phyloP scores from a whole-genome alignment of 2,113 vertebrate species.

The Chionis minor region DNA sequence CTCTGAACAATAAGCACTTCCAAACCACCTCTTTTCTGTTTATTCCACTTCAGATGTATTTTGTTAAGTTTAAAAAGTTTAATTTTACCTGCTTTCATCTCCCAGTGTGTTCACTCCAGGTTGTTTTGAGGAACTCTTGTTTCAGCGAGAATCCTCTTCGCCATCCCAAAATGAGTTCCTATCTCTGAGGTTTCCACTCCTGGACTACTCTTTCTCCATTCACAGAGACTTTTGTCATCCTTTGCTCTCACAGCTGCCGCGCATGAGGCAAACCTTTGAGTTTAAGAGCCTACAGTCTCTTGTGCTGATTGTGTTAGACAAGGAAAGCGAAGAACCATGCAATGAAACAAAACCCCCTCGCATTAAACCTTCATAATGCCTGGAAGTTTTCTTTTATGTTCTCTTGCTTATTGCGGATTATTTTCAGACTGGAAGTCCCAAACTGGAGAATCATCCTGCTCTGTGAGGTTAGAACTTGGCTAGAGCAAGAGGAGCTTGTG shows the following conservation, averaged over 20 bases:
- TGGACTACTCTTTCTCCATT: background rate
- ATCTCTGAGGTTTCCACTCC: background rate
- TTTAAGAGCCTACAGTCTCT: background rate
- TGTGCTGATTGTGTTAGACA: background rate
- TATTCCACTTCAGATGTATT: background rate
- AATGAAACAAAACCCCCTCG: background rate
- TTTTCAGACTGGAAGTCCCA: background rate
- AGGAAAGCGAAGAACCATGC: background rate
- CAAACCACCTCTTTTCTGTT: background rate
- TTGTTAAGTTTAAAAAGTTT: background rate
- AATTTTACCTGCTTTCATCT: background rate
- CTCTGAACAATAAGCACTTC: background rate
- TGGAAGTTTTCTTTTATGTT: background rate
- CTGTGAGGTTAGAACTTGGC: background rate
- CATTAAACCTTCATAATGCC: background rate
- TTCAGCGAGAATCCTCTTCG: fast-evolving
- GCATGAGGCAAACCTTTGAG: background rate
- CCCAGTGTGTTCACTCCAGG: fast-evolving
- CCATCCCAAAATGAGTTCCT: background rate
- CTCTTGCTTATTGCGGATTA: background rate
- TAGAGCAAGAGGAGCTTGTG: background rate
- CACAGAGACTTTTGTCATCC: background rate
- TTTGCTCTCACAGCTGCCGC: background rate
- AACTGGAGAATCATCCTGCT: background rate
- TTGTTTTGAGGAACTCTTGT: background rate